Conservation (phyloP, 2,113 vertebrate species). For the Erythrolamprus reginae region DNA sequence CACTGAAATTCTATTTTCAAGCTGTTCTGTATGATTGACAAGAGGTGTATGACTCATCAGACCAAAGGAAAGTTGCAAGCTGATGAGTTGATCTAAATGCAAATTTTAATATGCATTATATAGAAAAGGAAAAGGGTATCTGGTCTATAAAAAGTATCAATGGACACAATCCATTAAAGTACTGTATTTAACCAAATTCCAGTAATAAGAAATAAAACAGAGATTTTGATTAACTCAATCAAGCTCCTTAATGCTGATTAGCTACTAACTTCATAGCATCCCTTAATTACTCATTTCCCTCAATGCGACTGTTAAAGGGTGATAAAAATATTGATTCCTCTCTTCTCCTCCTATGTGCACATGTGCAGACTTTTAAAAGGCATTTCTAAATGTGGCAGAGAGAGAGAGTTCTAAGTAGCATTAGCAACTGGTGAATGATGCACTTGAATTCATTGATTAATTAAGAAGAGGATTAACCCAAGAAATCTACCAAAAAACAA, state of each 20-base stretch:
- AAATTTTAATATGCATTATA: neutral
- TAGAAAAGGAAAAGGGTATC: neutral
- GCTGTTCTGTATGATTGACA: neutral
- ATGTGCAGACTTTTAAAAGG: neutral
- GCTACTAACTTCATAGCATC: neutral
- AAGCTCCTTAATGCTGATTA: neutral
- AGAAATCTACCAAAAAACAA: neutral
- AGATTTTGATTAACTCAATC: neutral
- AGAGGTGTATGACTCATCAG: neutral
- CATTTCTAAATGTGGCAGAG: constrained; percentile 1
- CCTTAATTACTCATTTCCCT: neutral
- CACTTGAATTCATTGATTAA: neutral
- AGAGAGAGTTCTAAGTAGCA: neutral
- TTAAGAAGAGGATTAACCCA: neutral
- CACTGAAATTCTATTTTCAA: neutral
- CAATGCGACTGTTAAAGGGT: neutral
- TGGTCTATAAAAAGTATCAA: neutral
- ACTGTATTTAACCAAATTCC: neutral
- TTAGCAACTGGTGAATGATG: neutral
- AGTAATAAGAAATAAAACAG: neutral
- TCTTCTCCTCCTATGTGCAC: neutral
- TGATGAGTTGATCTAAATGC: neutral
- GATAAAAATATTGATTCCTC: neutral
- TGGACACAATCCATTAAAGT: neutral
- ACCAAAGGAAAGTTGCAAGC: neutral